Evolutionary conservation across 2,113 vertebrate genomes (phyloP), one percentile per base, ranked within the genome.

Genomic region (Todiramphus saurophagus): DNA sequence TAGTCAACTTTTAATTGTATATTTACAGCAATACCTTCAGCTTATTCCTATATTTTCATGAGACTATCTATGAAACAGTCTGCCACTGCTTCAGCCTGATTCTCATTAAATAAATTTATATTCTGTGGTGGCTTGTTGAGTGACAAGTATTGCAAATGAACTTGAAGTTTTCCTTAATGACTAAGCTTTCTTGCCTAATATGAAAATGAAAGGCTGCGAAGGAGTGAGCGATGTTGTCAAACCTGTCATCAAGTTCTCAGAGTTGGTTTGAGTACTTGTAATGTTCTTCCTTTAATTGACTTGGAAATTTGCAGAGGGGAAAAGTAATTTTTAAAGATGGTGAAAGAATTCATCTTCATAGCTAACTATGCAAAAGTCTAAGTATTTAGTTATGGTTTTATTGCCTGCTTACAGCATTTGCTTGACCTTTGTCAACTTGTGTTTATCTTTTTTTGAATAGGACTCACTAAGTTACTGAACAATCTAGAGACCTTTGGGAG

Each of bases 161-260:
- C 90, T 84, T 87, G 66, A 89, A 95, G 76, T 88, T 95, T 91
- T 92, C 86, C 87, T 94, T 91, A 95, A 89, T 95, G 92, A 96
- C 89, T 94, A 82, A 94, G 92, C 83, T 84, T 96, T 89, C 70
- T 89, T 95, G 77, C 81, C 77, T 96, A 75, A 91, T 95, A 92
- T 76, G 81, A 94, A 95, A 96, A 91, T 58, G 77, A 96, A 91
- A 58, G 89, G 75, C 86, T 94, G 95, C 0, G 59, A 90, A 90
- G 90, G 90, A 96, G 94, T 67, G 89, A 96, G 77, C 39, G 20
- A 16, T 97, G 96, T 96, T 96, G 94, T 96, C 95, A 96, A 96
- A 97, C 95, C 83, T 94, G 95, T 96, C 94, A 94, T 76, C 83
- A 5, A 39, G 87, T 96, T 95, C 86, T 94, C 69, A 11, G 77